Evolutionary conservation across 2,113 vertebrate genomes (phyloP).

Genomic region (Cinclus mexicanus): DNA sequence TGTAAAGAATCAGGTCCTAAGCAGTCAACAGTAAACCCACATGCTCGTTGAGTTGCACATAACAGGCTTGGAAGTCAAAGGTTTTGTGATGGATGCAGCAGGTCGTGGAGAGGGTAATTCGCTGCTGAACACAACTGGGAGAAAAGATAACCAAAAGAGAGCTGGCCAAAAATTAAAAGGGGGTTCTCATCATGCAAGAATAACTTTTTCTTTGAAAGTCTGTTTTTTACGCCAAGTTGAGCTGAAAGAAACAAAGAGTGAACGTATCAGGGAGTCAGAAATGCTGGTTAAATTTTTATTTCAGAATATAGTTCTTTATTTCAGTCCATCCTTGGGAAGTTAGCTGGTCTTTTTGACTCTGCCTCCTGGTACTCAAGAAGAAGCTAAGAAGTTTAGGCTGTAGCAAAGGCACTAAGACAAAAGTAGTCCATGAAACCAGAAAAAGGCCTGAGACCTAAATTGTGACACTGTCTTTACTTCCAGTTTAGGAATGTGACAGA

Average conservation of each 20-base stretch:
- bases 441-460: neutral
- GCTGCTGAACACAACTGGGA: neutral
- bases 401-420: neutral
- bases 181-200: neutral
- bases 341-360: neutral
- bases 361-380: neutral
- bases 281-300: neutral
- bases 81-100: neutral
- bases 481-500: neutral
- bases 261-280: neutral
- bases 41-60: neutral
- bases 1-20: neutral
- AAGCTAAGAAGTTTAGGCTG: neutral
- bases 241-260: neutral
- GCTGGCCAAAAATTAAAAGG: constrained; percentile 14
- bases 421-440: neutral
- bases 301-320: neutral
- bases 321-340: neutral
- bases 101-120: neutral
- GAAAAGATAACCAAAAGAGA: neutral
- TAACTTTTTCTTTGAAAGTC: neutral
- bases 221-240: neutral
- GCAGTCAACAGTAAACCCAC: neutral
- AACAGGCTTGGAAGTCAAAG: neutral
- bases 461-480: neutral